Evolutionary conservation across 2,113 vertebrate genomes (phyloP).

Genomic region (Fulmarus glacialis): DNA sequence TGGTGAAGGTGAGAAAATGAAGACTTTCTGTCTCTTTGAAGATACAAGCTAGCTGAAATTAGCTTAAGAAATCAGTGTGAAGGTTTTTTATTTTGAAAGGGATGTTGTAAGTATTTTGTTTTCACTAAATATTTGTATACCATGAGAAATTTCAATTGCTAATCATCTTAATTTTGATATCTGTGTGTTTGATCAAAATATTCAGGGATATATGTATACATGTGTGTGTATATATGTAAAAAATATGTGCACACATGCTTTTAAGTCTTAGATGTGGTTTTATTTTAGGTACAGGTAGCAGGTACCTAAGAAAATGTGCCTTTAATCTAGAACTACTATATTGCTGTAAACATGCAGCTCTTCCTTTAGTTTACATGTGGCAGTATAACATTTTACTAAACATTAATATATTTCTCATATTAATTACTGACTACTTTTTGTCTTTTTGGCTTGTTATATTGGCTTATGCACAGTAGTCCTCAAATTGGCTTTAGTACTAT

Average conservation of each 20-base stretch:
- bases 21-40: background rate
- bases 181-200: background rate
- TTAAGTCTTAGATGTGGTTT: background rate
- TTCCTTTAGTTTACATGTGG: background rate
- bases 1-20: background rate
- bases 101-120: conserved; percentile 1
- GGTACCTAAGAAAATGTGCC: background rate
- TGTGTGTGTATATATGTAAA: background rate
- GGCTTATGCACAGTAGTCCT: background rate
- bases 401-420: background rate
- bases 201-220: background rate
- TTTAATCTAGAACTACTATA: background rate
- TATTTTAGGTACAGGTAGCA: background rate
- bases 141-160: background rate
- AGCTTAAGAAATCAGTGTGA: background rate
- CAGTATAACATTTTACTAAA: background rate
- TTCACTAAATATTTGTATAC: background rate
- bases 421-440: background rate
- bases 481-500: background rate
- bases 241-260: background rate
- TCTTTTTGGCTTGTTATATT: background rate
- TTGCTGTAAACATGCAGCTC: background rate
- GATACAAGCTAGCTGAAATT: background rate
- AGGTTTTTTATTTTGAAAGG: background rate
- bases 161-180: background rate